A percentile compares a stretch with the other conserved stretches of the same genome.
Conservation (phyloP, 2,888 invertebrate species). For the Lapara coniferarum region DNA sequence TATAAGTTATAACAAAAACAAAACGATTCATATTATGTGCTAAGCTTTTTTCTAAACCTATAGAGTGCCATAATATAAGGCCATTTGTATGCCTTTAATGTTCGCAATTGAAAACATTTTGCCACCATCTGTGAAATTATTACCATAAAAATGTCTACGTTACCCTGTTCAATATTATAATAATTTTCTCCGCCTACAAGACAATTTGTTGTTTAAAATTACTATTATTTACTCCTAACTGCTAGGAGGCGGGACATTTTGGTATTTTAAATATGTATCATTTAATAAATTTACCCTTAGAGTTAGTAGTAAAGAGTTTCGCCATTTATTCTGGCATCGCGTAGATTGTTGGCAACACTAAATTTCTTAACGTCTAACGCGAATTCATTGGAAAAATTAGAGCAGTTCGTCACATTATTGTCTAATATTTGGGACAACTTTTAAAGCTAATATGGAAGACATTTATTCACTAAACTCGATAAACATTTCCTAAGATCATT, state of each 20-base stretch:
- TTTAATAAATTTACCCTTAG: not conserved
- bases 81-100: conserved; percentile 18
- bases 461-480: too few relatives aligned
- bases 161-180: conserved; percentile 2
- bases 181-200: not conserved
- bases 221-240: not conserved
- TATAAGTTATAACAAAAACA: too few relatives aligned
- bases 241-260: not conserved
- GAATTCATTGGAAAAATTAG: too few relatives aligned
- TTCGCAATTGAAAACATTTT: conserved; percentile 13
- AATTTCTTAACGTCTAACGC: not conserved
- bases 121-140: conserved; percentile 6
- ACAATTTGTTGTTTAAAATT: conserved; percentile 4
- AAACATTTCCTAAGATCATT: too few relatives aligned
- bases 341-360: not conserved
- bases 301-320: not conserved
- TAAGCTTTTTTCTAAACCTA: too few relatives aligned
- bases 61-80: too few relatives aligned
- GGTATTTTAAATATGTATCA: not conserved
- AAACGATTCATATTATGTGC: too few relatives aligned
- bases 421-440: too few relatives aligned
- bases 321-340: not conserved
- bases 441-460: too few relatives aligned
- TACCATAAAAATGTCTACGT: conserved; percentile 1
- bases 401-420: too few relatives aligned